Base-by-base conservation (phyloP, 2,888 invertebrate species). In the Nemurella pictetii region DNA sequence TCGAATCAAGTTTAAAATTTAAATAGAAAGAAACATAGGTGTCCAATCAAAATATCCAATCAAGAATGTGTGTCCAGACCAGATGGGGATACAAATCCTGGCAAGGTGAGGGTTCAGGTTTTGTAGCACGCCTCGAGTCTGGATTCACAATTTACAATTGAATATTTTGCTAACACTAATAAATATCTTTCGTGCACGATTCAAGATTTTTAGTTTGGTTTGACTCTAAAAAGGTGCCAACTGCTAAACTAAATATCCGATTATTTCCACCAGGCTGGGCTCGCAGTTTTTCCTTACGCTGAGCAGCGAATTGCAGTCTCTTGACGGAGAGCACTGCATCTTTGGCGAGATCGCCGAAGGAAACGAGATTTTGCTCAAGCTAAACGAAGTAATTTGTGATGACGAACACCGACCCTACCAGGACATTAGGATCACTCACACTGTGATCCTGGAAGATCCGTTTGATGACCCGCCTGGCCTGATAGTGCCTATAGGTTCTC, bases 251-350 rank as follows among this genome's bases (percentile, higher is more conserved):
- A n/a, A n/a, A n/a, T n/a, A n/a, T n/a, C n/a, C n/a, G n/a, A n/a
- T 55, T 12, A 85, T 75, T 84, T 75, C 83, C 86, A 85, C 7
- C 85, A 90, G 90, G 88, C 92, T 96, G 73, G 97, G 96, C 0
- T 98, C 97, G 0, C 98, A 99, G 90, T 99, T 99, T 91, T 99
- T 99, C 90, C 94, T 99, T 85, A 99, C 99, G 0, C 92, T 99
- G 12, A 96, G 95, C 0, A 92, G 95, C 2, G 95, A 98, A 88
- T 92, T 99, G 72, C 95, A 96, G 85, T 99, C 98, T 20, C 91
- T 99, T 85, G 98, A 99, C 90, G 94, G 93, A 0, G 93, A 95
- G 80, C 99, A 99, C 90, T 98, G 98, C 89, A 96, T 99, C 25
- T 98, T 99, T 90, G 99, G 99, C 0, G 96, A 97, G 91, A 96